A percentile compares a stretch with the other conserved stretches of the same genome.
These are phyloP conservation scores for Peromyscus californicus DNA, from an alignment of 2,113 vertebrate genomes.

Conservation along the genomic window DNA sequence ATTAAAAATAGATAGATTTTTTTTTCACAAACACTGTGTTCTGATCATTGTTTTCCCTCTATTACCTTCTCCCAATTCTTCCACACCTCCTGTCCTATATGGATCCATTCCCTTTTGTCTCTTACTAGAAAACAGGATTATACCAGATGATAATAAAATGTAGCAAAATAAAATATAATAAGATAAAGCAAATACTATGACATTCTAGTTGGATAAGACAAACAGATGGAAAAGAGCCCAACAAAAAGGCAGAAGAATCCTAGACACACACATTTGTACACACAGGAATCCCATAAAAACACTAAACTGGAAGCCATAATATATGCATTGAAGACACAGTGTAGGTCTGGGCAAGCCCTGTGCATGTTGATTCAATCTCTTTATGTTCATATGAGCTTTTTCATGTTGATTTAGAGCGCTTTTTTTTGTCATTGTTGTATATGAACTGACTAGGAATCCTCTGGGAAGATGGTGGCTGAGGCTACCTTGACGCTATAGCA, in stretches of 20 bases:
- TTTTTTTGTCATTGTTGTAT: too few relatives aligned
- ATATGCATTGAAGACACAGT: too few relatives aligned
- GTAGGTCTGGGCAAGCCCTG: accelerated
- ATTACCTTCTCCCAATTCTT: neutral
- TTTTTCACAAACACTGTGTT: neutral
- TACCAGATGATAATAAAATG: neutral
- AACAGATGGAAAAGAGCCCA: neutral
- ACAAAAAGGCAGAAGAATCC: neutral
- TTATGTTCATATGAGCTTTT: neutral
- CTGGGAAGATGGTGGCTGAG: neutral
- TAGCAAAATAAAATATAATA: neutral
- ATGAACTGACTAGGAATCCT: neutral
- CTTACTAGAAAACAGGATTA: neutral
- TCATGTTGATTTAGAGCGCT: neutral
- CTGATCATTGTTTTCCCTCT: neutral
- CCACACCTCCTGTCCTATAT: accelerated
- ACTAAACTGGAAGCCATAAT: neutral
- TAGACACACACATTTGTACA: neutral
- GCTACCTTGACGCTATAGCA: neutral
- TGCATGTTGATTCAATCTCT: neutral
- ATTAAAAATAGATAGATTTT: neutral
- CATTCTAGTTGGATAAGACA: neutral
- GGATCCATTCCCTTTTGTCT: neutral
- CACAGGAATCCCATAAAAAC: neutral
- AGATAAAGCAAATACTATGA: neutral